Conservation (phyloP, 1,140 invertebrate genomes). For the Portunus trituberculatus region DNA sequence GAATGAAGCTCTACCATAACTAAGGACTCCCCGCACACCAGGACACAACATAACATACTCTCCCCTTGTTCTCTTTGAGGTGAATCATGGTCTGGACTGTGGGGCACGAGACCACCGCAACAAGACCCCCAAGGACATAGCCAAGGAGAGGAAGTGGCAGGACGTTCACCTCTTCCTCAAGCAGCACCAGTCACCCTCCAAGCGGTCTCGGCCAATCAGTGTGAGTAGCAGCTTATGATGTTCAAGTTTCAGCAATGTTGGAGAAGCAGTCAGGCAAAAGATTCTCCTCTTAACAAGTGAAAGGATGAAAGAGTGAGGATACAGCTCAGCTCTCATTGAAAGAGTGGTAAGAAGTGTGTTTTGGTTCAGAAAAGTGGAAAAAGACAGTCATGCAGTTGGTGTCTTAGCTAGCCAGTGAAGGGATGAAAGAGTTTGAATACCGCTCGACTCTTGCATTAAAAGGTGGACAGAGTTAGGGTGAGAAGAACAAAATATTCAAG, state of each 20-base stretch:
- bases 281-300: too few relatives aligned
- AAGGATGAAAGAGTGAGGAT: too few relatives aligned
- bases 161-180: background rate
- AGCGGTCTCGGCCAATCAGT: background rate
- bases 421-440: too few relatives aligned
- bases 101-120: background rate
- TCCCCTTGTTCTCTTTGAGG: background rate
- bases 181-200: background rate
- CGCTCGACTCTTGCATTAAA: too few relatives aligned
- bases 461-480: too few relatives aligned
- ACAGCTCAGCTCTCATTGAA: too few relatives aligned
- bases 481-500: too few relatives aligned
- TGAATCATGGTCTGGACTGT: background rate
- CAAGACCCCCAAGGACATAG: slow-evolving; percentile 15
- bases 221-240: background rate
- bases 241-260: too few relatives aligned
- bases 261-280: too few relatives aligned
- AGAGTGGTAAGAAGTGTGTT: background rate
- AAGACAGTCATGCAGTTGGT: too few relatives aligned
- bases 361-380: background rate
- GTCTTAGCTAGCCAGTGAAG: too few relatives aligned
- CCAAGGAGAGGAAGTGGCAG: slow-evolving; percentile 29
- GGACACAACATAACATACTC: background rate
- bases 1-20: too few relatives aligned
- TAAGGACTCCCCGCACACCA: background rate